Evolutionary conservation across 2,888 invertebrate genomes (phyloP), one percentile per base, ranked within the genome.

Genomic region (Drosophila longiperda): DNA sequence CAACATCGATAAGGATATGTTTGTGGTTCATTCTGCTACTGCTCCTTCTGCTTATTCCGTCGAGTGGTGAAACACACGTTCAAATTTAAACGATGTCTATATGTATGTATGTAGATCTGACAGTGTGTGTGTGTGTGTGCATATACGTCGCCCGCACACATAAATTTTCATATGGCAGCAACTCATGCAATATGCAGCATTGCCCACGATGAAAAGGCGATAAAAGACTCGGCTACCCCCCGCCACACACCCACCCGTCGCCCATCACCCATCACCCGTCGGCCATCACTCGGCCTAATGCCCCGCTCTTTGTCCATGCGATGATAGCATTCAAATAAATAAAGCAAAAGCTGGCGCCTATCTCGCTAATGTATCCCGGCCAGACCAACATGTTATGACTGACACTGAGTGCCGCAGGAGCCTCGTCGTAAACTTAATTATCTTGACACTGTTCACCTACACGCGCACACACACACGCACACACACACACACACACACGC

Each of bases 151-250:
- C 12, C 32, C 61, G 64, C 59, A 70, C 61, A 75, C 84, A 86
- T 89, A 86, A 80, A 86, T 86, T 86, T 89, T 83, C 88, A 89
- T 89, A 86, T 80, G 90, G 85, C 89, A 87, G 69, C 69, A 85
- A 67, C 86, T 86, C 86, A 86, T 86, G 88, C 86, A 86, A 86
- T 87, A 86, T 86, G 88, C 88, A 86, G 74, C 70, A 87, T 78
- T 84, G 80, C 88, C 88, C 87, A 80, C 80, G 89, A 89, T 86
- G 90, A 86, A 89, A 86, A 87, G 90, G 86, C 90, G 89, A 89
- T 86, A 86, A 89, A 86, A 86, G 90, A 80, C 70, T 68, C 36
- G 26, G 17, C 36, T 15, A 26, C 36, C 26, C 26, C 17, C 11
- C 50, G 2, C 32, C 5, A n/a, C n/a, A n/a, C 50, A 73, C 53